Percentiles rank a stretch among this genome's conserved stretches.
Conservation (phyloP, 2,113 vertebrate species). For the Sus scrofa region DNA sequence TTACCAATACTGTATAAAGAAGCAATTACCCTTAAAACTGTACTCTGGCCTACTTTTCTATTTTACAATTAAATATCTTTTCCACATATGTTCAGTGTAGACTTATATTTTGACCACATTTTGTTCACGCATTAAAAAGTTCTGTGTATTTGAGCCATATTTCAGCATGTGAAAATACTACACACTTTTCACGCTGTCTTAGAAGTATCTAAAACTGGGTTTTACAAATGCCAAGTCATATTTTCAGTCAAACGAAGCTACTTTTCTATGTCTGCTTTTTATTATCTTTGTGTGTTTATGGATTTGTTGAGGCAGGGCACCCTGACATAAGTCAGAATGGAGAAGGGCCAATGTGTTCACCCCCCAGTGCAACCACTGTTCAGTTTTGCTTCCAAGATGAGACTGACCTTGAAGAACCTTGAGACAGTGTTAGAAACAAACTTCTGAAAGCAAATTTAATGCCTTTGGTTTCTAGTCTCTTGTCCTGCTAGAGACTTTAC, state of each 20-base stretch:
- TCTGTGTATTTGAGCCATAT: constrained; percentile 19
- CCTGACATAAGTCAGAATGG: not conserved
- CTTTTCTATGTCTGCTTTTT: not conserved
- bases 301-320: not conserved
- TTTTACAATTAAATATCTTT: constrained; percentile 94
- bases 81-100: constrained; percentile 87
- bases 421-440: not conserved
- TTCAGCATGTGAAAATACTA: not conserved
- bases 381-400: not conserved
- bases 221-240: not conserved
- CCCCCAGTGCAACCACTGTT: not conserved
- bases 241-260: not conserved
- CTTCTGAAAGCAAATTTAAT: not conserved
- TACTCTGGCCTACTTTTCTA: constrained; percentile 92
- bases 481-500: not conserved
- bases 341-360: not conserved
- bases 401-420: not conserved
- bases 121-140: constrained; percentile 57
- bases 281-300: not conserved
- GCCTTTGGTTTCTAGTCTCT: not conserved
- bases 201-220: not conserved
- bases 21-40: constrained; percentile 90
- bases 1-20: constrained; percentile 88
- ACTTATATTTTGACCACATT: constrained; percentile 74
- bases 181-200: not conserved